Conservation (phyloP, 2,797 vertebrate genomes). For the Pangasius macronema region DNA sequence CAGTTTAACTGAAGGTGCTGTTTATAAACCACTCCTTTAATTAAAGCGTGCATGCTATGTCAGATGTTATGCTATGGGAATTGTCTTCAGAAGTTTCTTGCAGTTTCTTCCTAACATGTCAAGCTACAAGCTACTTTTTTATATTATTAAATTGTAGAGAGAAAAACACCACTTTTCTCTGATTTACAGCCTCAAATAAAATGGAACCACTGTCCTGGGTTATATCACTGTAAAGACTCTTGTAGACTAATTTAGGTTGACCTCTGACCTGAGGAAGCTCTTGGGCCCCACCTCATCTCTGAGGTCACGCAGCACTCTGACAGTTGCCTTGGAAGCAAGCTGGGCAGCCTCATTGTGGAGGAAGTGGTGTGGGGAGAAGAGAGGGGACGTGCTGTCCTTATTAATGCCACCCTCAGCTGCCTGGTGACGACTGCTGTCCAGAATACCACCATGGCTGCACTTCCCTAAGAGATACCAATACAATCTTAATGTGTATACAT, state of each 20-base stretch:
- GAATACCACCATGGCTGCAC: constrained; percentile 85
- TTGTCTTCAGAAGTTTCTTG: too few species aligned
- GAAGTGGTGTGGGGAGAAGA: constrained; percentile 85
- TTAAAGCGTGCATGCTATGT: not conserved
- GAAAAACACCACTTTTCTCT: not conserved
- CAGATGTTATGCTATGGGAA: not conserved
- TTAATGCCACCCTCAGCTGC: constrained; percentile 84
- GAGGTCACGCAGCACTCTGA: constrained; percentile 77
- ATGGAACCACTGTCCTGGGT: not conserved
- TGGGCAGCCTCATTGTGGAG: constrained; percentile 78
- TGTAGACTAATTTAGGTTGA: constrained; percentile 29
- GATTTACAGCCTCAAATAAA: not conserved
- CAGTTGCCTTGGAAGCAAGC: constrained; percentile 79
- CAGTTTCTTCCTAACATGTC: not conserved
- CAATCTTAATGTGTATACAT: not conserved
- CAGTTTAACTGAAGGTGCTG: not conserved
- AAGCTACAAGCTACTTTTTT: not conserved
- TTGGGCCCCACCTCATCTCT: constrained; percentile 73
- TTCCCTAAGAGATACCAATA: constrained; percentile 72
- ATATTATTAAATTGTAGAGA: not conserved
- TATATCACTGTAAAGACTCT: constrained; percentile 15
- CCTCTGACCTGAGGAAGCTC: constrained; percentile 77
- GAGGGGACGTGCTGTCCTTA: constrained; percentile 82
- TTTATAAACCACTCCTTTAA: too few species aligned
- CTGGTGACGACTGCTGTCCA: constrained; percentile 78